Conservation (phyloP, 2,113 vertebrate species). For the Balaenoptera acutorostrata region DNA sequence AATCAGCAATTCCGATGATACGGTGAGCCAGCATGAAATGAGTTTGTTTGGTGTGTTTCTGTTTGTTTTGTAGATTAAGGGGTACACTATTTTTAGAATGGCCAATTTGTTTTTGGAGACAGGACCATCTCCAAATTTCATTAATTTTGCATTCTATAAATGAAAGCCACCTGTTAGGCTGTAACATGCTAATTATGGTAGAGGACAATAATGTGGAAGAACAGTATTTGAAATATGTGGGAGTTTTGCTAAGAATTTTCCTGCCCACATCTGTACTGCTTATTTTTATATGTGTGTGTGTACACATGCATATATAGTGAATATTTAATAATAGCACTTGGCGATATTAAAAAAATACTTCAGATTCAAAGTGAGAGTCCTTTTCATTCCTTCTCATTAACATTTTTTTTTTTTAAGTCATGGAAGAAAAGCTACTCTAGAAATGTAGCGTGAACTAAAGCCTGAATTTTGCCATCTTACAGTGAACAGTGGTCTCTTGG, state of each 20-base stretch:
- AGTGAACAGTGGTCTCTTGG: neutral
- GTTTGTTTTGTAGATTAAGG: conserved; percentile 33
- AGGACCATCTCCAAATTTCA: conserved; percentile 67
- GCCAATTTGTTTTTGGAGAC: conserved; percentile 57
- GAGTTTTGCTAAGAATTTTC: conserved; percentile 76
- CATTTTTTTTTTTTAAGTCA: neutral
- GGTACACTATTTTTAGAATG: conserved; percentile 24
- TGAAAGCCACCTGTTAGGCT: conserved; percentile 79
- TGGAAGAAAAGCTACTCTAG: neutral
- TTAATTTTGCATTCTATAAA: conserved; percentile 79
- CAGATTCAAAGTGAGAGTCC: conserved; percentile 28
- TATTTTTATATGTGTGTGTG: conserved; percentile 63
- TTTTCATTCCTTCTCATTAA: conserved; percentile 5
- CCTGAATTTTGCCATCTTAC: neutral
- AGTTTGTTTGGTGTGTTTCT: neutral
- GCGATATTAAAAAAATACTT: conserved; percentile 57
- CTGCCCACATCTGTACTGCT: conserved; percentile 64
- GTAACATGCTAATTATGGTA: conserved; percentile 76
- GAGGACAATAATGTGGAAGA: conserved; percentile 74
- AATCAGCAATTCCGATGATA: neutral
- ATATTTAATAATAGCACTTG: conserved; percentile 50
- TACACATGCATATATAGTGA: conserved; percentile 27
- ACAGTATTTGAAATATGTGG: conserved; percentile 72
- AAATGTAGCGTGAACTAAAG: neutral
- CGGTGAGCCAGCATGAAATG: neutral